Conservation (phyloP, 1,140 invertebrate species). For the Drosophila arawakana region DNA sequence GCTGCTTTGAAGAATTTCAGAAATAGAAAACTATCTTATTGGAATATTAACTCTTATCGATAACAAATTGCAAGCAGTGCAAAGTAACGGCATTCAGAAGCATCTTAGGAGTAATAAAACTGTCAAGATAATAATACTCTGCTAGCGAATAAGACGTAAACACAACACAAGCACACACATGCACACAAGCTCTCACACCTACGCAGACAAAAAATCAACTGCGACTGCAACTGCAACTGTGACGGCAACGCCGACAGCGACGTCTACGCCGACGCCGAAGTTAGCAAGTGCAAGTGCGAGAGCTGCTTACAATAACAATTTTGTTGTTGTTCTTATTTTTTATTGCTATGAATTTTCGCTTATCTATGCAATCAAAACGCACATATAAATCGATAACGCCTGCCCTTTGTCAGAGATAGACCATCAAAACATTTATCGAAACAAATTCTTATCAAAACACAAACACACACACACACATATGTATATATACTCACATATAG, state of each 20-base stretch:
- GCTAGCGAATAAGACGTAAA: constrained; percentile 47
- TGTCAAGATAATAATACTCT: constrained; percentile 11
- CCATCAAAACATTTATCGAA: constrained; percentile 42
- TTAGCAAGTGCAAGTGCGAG: constrained; percentile 8
- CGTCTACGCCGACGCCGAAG: constrained; percentile 3
- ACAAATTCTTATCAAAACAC: constrained; percentile 45
- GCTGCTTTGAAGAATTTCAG: too few relatives aligned
- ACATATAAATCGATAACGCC: constrained; percentile 64
- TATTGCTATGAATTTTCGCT: constrained; percentile 40
- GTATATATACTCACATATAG: constrained; percentile 56
- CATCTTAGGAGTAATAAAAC: neutral
- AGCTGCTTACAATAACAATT: constrained; percentile 31
- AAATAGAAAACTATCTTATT: neutral
- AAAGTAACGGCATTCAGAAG: neutral
- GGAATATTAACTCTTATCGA: neutral
- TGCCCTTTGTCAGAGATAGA: constrained; percentile 55
- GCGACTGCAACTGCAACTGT: neutral
- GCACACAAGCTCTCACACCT: neutral
- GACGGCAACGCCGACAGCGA: constrained; percentile 4
- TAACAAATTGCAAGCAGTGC: neutral
- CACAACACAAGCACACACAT: constrained; percentile 7
- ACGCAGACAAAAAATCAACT: neutral
- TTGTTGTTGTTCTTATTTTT: constrained; percentile 19
- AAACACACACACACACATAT: constrained; percentile 21
- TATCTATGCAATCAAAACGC: constrained; percentile 73